A percentile compares a stretch with the other conserved stretches of the same genome.
Conservation (phyloP, 2,888 invertebrate genomes). For the Belgica antarctica region DNA sequence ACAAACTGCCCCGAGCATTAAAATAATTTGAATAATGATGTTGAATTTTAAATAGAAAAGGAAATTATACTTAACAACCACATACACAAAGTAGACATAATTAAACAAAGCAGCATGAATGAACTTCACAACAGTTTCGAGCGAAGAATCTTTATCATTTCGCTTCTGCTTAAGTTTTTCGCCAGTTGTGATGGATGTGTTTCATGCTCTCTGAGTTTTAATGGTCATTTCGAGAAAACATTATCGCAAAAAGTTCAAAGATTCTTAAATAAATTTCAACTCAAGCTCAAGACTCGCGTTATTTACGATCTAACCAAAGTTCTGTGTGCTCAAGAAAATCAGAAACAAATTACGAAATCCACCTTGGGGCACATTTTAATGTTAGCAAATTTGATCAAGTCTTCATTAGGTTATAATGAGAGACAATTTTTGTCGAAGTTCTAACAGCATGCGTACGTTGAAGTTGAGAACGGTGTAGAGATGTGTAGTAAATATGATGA, state of each 20-base stretch:
- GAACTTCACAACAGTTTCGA: background rate
- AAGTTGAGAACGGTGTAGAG: too few relatives aligned
- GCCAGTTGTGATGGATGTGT: background rate
- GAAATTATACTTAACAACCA: slow-evolving; percentile 5
- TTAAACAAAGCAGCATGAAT: background rate
- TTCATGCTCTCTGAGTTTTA: background rate
- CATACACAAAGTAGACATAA: background rate
- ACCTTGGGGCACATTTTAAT: background rate
- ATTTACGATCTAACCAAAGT: background rate
- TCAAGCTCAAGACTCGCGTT: background rate
- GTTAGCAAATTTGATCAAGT: background rate
- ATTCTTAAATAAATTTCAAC: background rate
- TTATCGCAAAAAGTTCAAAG: background rate
- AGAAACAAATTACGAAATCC: background rate
- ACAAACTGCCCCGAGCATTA: slow-evolving; percentile 14
- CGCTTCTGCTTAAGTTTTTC: background rate
- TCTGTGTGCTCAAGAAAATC: background rate
- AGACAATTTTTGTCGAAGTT: slow-evolving; percentile 1
- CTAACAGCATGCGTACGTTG: background rate
- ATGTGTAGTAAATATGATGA: too few relatives aligned
- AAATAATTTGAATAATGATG: slow-evolving; percentile 41
- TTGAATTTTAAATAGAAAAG: slow-evolving; percentile 9
- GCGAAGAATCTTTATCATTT: background rate
- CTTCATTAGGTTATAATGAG: slow-evolving; percentile 23
- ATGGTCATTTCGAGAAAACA: slow-evolving; percentile 8